These are phyloP conservation scores for Calosoma granatense DNA, from an alignment of 1,140 invertebrate genomes.

Conservation along the genomic window DNA sequence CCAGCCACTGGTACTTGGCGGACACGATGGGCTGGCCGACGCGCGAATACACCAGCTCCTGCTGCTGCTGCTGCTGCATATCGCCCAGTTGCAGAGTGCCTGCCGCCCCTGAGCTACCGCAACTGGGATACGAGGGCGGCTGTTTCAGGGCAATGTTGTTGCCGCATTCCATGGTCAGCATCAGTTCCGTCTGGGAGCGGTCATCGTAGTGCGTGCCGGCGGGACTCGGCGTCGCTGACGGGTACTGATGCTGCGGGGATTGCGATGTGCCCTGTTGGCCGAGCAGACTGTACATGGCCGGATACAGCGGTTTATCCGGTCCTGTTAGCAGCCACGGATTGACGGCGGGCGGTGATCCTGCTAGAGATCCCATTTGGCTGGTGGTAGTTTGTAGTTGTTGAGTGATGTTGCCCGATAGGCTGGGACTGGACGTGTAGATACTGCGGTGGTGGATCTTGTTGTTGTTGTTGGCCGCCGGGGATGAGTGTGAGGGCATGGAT, in stretches of 20 bases:
- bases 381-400: slow-evolving; percentile 23
- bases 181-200: slow-evolving; percentile 43
- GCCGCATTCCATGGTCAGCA: slow-evolving; percentile 48
- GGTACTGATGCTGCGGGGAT: slow-evolving; percentile 35
- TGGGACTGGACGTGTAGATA: slow-evolving; percentile 28
- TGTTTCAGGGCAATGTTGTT: slow-evolving; percentile 36
- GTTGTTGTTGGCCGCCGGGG: too few relatives aligned
- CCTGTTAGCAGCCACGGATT: slow-evolving; percentile 38
- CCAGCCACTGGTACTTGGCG: slow-evolving; percentile 52
- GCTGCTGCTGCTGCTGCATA: slow-evolving; percentile 28
- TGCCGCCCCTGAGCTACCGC: slow-evolving; percentile 22
- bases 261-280: slow-evolving; percentile 34
- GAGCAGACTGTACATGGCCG: slow-evolving; percentile 41
- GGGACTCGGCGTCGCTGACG: slow-evolving; percentile 45
- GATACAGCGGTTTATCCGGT: slow-evolving; percentile 43
- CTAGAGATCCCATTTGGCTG: slow-evolving; percentile 28
- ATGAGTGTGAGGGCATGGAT: slow-evolving; percentile 27
- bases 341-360: slow-evolving; percentile 30
- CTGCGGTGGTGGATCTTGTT: slow-evolving; percentile 31
- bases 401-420: slow-evolving; percentile 21
- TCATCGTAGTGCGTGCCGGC: slow-evolving; percentile 40
- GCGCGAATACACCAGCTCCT: slow-evolving; percentile 34
- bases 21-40: slow-evolving; percentile 32
- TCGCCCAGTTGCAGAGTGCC: slow-evolving; percentile 26
- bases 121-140: slow-evolving; percentile 38